These are phyloP conservation scores for Apogon hyalosoma DNA, from an alignment of 2,797 vertebrate species.

Conservation along the genomic window DNA sequence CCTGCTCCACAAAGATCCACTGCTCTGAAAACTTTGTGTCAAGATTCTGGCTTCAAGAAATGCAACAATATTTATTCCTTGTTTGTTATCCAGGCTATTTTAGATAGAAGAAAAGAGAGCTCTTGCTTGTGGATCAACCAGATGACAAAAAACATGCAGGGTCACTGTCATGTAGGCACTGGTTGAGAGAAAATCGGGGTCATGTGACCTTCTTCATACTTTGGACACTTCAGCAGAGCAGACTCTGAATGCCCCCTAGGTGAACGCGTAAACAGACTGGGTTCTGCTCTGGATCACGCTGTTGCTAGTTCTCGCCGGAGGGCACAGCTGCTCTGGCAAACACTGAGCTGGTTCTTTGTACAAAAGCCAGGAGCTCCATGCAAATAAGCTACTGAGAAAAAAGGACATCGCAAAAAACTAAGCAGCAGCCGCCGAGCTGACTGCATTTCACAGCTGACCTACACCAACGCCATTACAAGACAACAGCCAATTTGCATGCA, in stretches of 20 bases:
- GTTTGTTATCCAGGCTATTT: slow-evolving; percentile 10
- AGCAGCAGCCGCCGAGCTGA: slow-evolving; percentile 40
- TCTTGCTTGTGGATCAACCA: background rate
- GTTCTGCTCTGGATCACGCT: slow-evolving; percentile 51
- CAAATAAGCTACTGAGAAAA: slow-evolving; percentile 58
- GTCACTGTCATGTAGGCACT: slow-evolving; percentile 20
- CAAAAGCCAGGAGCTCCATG: slow-evolving; percentile 61
- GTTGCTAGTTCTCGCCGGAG: slow-evolving; percentile 36
- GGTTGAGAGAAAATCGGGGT: slow-evolving; percentile 12
- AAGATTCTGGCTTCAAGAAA: slow-evolving; percentile 9
- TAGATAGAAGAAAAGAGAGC: slow-evolving; percentile 22
- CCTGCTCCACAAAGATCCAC: slow-evolving; percentile 31
- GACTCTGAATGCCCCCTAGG: slow-evolving; percentile 6
- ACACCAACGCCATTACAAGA: slow-evolving; percentile 35
- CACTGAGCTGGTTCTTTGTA: slow-evolving; percentile 63
- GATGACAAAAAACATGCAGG: background rate
- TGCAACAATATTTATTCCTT: background rate
- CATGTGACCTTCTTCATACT: slow-evolving; percentile 28
- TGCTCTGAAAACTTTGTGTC: slow-evolving; percentile 41
- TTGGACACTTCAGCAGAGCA: slow-evolving; percentile 26
- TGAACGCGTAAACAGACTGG: slow-evolving; percentile 45
- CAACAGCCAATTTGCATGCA: slow-evolving; percentile 41
- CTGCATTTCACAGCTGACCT: slow-evolving; percentile 75
- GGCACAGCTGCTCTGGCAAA: slow-evolving; percentile 77
- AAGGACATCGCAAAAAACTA: slow-evolving; percentile 39